Percentiles rank a stretch among this genome's conserved stretches.
phyloP scores from a whole-genome alignment of 2,888 invertebrate genomes.

The Geotrupes spiniger region DNA sequence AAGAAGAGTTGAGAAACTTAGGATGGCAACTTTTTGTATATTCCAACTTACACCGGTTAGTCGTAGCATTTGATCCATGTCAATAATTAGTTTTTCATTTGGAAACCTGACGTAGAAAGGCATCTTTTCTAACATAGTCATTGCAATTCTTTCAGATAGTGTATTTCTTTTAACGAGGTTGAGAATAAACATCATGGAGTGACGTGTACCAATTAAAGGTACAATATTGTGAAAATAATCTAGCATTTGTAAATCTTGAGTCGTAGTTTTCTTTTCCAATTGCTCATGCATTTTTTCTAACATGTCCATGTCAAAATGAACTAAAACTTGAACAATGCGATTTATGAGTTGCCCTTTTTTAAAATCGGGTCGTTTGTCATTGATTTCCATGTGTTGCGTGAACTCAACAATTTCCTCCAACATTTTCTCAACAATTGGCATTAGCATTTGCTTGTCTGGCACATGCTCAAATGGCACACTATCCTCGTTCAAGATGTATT shows the following conservation, averaged over 20 bases:
- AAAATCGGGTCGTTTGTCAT: slow-evolving; percentile 39
- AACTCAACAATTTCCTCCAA: slow-evolving; percentile 42
- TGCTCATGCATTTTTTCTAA: slow-evolving; percentile 41
- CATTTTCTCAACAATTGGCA: slow-evolving; percentile 37
- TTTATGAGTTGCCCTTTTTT: slow-evolving; percentile 43
- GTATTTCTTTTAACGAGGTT: slow-evolving; percentile 43
- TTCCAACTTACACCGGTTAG: slow-evolving; percentile 32
- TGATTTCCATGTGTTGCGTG: slow-evolving; percentile 42
- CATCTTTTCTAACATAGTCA: slow-evolving; percentile 45
- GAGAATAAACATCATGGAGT: slow-evolving; percentile 45
- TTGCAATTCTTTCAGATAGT: slow-evolving; percentile 39
- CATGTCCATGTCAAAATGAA: slow-evolving; percentile 38
- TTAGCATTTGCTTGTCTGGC: slow-evolving; percentile 37
- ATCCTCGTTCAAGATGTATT: slow-evolving; percentile 18
- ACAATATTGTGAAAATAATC: slow-evolving; percentile 49
- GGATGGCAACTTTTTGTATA: slow-evolving; percentile 45
- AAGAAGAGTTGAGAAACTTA: slow-evolving; percentile 50
- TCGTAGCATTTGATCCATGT: slow-evolving; percentile 42
- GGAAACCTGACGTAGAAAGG: slow-evolving; percentile 49
- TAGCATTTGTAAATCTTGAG: slow-evolving; percentile 22
- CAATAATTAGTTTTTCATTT: slow-evolving; percentile 43
- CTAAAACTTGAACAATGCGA: slow-evolving; percentile 39
- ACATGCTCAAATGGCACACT: slow-evolving; percentile 18
- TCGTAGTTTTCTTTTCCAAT: slow-evolving; percentile 20
- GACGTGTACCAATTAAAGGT: slow-evolving; percentile 51